phyloP scores from a whole-genome alignment of 2,888 invertebrate genomes.

The Villa cingulata region DNA sequence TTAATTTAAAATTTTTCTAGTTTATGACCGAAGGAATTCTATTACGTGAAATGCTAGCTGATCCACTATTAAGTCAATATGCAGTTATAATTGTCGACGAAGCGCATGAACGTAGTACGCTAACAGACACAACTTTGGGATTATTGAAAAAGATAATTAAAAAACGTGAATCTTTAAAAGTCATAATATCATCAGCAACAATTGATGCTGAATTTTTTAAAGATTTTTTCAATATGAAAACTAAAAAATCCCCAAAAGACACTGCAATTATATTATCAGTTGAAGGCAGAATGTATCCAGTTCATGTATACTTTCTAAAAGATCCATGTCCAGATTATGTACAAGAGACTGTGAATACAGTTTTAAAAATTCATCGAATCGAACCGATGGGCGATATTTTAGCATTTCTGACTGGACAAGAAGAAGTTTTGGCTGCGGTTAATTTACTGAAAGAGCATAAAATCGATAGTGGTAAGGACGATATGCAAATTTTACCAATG shows the following conservation, averaged over 20 bases:
- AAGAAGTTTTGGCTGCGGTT: slow-evolving; percentile 75
- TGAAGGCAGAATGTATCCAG: slow-evolving; percentile 77
- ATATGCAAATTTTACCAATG: slow-evolving; percentile 66
- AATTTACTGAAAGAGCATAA: slow-evolving; percentile 46
- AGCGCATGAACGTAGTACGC: slow-evolving; percentile 85
- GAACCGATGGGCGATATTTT: slow-evolving; percentile 78
- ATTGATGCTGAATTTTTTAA: slow-evolving; percentile 79
- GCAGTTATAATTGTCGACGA: slow-evolving; percentile 83
- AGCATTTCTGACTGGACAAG: slow-evolving; percentile 85
- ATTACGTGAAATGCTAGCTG: slow-evolving; percentile 85
- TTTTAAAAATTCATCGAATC: slow-evolving; percentile 74
- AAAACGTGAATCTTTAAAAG: slow-evolving; percentile 64
- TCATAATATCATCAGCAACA: slow-evolving; percentile 91
- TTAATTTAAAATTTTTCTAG: slow-evolving; percentile 44
- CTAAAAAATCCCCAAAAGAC: slow-evolving; percentile 40
- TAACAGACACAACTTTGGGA: slow-evolving; percentile 90
- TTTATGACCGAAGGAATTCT: slow-evolving; percentile 95
- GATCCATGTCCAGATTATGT: slow-evolving; percentile 86
- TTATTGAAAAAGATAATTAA: slow-evolving; percentile 81
- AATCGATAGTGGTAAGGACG: slow-evolving; percentile 38
- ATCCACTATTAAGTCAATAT: slow-evolving; percentile 83
- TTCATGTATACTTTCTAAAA: slow-evolving; percentile 68
- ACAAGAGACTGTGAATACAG: slow-evolving; percentile 72
- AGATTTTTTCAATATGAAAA: slow-evolving; percentile 55
- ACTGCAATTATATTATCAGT: slow-evolving; percentile 74